Evolutionary conservation across 1,140 invertebrate species (phyloP).

Genomic region (Conus ventricosus): DNA sequence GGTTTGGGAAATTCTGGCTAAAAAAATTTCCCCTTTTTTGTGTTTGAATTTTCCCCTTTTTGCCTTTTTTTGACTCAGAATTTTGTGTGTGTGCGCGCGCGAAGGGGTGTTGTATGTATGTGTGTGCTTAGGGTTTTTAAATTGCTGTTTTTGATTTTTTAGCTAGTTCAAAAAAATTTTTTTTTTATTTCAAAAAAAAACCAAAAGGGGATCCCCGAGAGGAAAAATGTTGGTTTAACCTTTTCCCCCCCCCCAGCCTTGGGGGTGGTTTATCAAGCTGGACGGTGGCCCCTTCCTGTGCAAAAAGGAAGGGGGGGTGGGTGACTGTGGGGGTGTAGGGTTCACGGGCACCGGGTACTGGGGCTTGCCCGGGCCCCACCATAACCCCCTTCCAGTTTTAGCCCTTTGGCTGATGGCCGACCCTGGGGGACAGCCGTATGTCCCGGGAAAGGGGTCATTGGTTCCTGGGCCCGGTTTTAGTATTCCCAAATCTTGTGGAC

Average conservation of each 20-base stretch:
- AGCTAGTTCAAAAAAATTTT: too few relatives aligned
- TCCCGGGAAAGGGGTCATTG: slow-evolving; percentile 94
- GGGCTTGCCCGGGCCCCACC: slow-evolving; percentile 93
- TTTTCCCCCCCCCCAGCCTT: slow-evolving; percentile 80
- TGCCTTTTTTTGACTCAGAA: too few relatives aligned
- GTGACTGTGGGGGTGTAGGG: slow-evolving; percentile 97
- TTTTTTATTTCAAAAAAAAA: neutral
- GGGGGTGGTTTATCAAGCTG: slow-evolving; percentile 95
- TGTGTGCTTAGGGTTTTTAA: too few relatives aligned
- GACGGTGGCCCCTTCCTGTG: slow-evolving; percentile 94
- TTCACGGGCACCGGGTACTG: slow-evolving; percentile 95
- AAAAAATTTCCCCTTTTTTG: too few relatives aligned
- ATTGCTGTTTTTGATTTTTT: too few relatives aligned
- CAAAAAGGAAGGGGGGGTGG: slow-evolving; percentile 98
- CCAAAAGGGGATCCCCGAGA: neutral
- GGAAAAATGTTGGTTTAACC: neutral
- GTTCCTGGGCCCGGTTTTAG: slow-evolving; percentile 95
- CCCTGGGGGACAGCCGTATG: slow-evolving; percentile 91
- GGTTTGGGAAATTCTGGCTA: too few relatives aligned
- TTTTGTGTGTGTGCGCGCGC: too few relatives aligned
- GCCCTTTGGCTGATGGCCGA: slow-evolving; percentile 86
- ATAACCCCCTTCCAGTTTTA: slow-evolving; percentile 92
- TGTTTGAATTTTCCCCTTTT: too few relatives aligned
- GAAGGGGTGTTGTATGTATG: too few relatives aligned
- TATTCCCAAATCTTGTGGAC: slow-evolving; percentile 36